Evolutionary conservation across 2,888 invertebrate species (phyloP), one percentile per base, ranked within the genome.

Genomic region (Oligia fasciuncula): DNA sequence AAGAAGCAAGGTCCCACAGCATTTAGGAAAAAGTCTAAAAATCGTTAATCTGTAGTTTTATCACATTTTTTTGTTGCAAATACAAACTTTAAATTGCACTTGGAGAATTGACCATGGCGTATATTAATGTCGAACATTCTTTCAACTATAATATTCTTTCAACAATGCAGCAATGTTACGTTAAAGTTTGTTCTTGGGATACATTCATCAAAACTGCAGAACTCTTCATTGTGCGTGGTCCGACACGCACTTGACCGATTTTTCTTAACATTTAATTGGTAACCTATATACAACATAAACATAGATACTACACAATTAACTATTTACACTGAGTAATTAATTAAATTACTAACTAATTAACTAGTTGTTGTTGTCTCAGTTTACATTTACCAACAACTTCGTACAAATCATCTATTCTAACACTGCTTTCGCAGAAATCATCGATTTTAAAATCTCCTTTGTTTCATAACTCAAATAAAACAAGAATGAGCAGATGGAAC

Each of bases 401-500:
- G 9, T 40, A 17, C 57, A 40, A 77, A 43, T 40, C n/a, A 43
- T 60, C 23, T 19, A 43, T 78, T 35, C 43, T 35, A 35, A 63
- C 6, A n/a, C 43, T 4, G 17, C 1, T 51, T 66, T 76, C 66
- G 29, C 40, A 67, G 76, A 82, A 75, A 29, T 49, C 6, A 69
- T 66, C 13, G 13, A 54, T 40, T 51, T 40, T 40, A 13, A 35
- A 17, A 46, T 11, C 5, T 29, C 13, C 9, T 13, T 74, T 68
- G 73, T 68, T 71, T 13, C 40, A 17, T 40, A 57, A 69, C 57
- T 75, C 54, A 63, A 78, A 69, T 69, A 66, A 77, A 76, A 74
- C 29, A 75, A 43, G 54, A 84, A 82, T 66, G 67, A 79, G 57
- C 35, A 73, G 49, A 80, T 77, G 81, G 62, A 76, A 67, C 67